Conservation (phyloP, 2,113 vertebrate species). For the Sigmodon hispidus region DNA sequence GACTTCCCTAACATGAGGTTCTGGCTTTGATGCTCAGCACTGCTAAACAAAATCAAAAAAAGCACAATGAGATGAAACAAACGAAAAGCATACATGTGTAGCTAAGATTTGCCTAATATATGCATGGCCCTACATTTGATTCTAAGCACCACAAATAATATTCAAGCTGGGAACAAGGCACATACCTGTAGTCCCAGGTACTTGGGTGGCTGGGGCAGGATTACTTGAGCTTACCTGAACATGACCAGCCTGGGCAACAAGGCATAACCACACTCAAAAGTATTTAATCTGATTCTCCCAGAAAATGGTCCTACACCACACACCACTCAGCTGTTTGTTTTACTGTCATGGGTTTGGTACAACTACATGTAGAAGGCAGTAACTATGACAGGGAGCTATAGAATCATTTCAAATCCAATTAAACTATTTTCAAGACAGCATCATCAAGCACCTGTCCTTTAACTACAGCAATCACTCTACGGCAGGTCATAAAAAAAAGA, state of each 20-base stretch:
- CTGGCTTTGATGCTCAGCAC: no score
- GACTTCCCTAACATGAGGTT: not conserved
- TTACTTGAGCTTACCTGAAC: not conserved
- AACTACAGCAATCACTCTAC: not conserved
- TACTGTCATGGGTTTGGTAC: not conserved
- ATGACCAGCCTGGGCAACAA: not conserved
- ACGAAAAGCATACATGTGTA: not conserved
- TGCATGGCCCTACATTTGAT: no score
- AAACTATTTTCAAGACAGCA: not conserved
- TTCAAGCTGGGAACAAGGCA: not conserved
- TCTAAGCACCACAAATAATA: not conserved
- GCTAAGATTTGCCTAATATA: not conserved
- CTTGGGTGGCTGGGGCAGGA: not conserved
- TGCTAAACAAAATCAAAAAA: not conserved
- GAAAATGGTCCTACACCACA: not conserved
- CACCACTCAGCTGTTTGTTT: not conserved
- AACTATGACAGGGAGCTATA: not conserved
- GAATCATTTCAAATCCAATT: not conserved
- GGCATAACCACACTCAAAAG: not conserved
- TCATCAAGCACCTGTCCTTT: not conserved
- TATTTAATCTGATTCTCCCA: not conserved
- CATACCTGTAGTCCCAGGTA: not conserved
- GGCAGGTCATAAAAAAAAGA: not conserved
- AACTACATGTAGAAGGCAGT: not conserved
- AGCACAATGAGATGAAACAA: not conserved